These are phyloP conservation scores for Thymelicus sylvestris DNA, from an alignment of 2,888 invertebrate genomes.

Conservation along the genomic window DNA sequence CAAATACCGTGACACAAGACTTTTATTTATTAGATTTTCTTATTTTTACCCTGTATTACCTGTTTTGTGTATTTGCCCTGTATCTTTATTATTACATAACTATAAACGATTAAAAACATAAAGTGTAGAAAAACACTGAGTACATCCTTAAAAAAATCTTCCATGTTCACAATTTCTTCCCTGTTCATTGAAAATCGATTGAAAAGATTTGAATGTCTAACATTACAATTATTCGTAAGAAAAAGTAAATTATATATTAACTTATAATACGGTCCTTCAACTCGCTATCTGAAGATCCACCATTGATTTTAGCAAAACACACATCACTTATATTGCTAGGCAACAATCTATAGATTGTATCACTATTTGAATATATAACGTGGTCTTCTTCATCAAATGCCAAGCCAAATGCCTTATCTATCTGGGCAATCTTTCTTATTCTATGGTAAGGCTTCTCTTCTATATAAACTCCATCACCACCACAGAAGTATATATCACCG, in stretches of 20 bases:
- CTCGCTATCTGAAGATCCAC: neutral
- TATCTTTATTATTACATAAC: too few species aligned
- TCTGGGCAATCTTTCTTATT: slow-evolving; percentile 56
- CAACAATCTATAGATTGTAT: slow-evolving; percentile 59
- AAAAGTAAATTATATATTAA: neutral
- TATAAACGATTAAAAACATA: too few species aligned
- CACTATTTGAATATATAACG: slow-evolving; percentile 64
- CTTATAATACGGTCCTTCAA: neutral
- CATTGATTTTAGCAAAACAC: slow-evolving; percentile 38
- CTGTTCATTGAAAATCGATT: too few species aligned
- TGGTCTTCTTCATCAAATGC: slow-evolving; percentile 69
- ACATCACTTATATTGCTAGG: slow-evolving; percentile 51
- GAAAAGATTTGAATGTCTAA: too few species aligned
- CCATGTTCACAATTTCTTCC: too few species aligned
- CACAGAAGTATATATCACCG: slow-evolving; percentile 68
- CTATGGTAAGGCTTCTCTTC: slow-evolving; percentile 65
- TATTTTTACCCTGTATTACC: too few species aligned
- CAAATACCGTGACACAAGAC: too few species aligned
- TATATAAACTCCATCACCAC: slow-evolving; percentile 62
- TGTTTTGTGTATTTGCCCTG: too few species aligned
- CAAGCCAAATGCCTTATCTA: slow-evolving; percentile 64
- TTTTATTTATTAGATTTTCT: too few species aligned
- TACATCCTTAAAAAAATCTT: too few species aligned
- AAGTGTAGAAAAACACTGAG: too few species aligned
- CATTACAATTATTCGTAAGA: too few species aligned